These are phyloP conservation scores for Eira barbara DNA, from an alignment of 2,113 vertebrate genomes.

Conservation along the genomic window DNA sequence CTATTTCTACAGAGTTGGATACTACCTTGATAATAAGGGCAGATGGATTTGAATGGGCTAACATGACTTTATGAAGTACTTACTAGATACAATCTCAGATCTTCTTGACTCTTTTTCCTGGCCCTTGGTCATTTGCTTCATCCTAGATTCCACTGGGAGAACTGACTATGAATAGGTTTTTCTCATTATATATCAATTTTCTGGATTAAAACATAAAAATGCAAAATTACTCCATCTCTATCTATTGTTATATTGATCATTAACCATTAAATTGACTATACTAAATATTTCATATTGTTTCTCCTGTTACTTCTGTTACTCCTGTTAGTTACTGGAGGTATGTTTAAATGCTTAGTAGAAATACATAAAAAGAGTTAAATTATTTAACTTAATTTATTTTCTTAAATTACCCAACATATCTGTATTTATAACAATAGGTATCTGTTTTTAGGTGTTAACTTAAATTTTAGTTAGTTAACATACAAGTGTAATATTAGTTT, in stretches of 20 bases:
- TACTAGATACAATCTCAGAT: not conserved
- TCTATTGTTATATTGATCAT: not conserved
- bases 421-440: not conserved
- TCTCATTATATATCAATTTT: not conserved
- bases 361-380: not conserved
- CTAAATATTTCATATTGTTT: not conserved
- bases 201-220: not conserved
- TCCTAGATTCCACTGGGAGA: not conserved
- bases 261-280: not conserved
- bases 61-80: not conserved
- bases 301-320: not conserved
- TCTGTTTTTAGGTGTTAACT: not conserved
- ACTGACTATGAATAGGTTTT: not conserved
- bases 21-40: not conserved
- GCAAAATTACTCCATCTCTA: not conserved
- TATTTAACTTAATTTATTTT: not conserved
- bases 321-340: not conserved
- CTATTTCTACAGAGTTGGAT: not conserved
- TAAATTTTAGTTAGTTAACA: not conserved
- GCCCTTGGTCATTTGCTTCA: not conserved
- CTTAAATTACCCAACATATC: not conserved
- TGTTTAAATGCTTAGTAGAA: not conserved
- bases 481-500: not conserved
- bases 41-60: not conserved
- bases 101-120: not conserved